phyloP scores from a whole-genome alignment of 2,113 vertebrate genomes.

The Mastomys coucha region DNA sequence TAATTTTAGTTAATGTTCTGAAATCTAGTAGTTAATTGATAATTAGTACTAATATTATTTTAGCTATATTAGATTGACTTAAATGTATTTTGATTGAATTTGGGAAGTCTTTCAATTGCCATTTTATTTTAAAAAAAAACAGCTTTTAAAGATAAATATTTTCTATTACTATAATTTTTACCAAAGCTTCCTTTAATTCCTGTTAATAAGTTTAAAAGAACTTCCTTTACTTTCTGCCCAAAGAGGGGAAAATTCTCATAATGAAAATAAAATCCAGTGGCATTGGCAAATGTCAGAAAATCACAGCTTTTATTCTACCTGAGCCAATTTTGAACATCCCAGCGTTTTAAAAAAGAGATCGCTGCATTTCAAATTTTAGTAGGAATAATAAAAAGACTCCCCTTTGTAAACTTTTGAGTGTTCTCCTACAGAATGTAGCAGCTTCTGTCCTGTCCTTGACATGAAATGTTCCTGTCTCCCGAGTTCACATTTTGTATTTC shows the following conservation, averaged over 20 bases:
- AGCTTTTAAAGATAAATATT: background rate
- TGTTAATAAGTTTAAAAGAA: background rate
- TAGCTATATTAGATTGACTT: background rate
- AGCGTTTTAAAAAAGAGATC: conserved; percentile 4
- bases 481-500: background rate
- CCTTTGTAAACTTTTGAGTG: background rate
- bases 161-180: background rate
- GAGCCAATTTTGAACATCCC: background rate
- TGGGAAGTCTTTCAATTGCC: background rate
- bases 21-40: background rate
- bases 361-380: conserved; percentile 22
- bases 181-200: background rate
- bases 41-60: background rate
- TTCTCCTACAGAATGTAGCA: background rate
- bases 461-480: background rate
- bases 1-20: background rate
- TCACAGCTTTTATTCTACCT: background rate
- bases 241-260: background rate
- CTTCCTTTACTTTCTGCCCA: background rate
- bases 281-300: background rate
- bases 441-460: conserved; percentile 4
- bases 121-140: background rate
- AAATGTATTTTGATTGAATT: background rate
- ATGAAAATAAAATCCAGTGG: background rate
- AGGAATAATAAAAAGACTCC: background rate